Conservation (phyloP, 2,797 vertebrate genomes). For the Sebastes steindachneri region DNA sequence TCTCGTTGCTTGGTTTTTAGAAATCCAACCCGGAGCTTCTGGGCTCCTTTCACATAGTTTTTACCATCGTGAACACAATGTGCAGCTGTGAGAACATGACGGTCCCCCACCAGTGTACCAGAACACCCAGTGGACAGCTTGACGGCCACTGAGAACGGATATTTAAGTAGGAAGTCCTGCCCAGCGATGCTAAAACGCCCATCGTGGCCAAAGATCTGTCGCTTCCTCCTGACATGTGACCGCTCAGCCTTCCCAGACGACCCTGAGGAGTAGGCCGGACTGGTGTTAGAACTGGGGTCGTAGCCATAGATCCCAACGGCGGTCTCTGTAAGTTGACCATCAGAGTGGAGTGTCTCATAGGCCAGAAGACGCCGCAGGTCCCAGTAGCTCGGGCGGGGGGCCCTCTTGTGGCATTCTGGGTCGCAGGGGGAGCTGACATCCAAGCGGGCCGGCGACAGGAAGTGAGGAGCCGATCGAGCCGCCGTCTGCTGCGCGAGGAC, state of each 20-base stretch:
- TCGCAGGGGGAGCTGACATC: conserved; percentile 90
- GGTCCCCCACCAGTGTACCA: conserved; percentile 92
- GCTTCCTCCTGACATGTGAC: conserved; percentile 84
- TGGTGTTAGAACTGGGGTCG: conserved; percentile 38
- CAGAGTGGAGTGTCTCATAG: conserved; percentile 92
- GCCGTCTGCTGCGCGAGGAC: conserved; percentile 89
- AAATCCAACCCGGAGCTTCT: conserved; percentile 94
- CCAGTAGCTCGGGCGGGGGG: conserved; percentile 87
- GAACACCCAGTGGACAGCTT: conserved; percentile 98
- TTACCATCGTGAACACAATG: conserved; percentile 98
- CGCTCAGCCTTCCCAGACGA: conserved; percentile 29
- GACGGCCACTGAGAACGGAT: conserved; percentile 95
- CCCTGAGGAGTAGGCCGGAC: conserved; percentile 51
- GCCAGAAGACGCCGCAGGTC: conserved; percentile 89
- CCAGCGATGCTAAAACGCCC: conserved; percentile 95
- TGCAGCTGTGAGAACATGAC: conserved; percentile 94
- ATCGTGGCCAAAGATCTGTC: conserved; percentile 96
- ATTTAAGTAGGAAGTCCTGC: conserved; percentile 92
- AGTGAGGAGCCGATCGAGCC: conserved; percentile 85
- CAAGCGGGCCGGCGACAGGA: conserved; percentile 86
- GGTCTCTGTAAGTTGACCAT: conserved; percentile 91
- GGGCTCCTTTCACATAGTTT: conserved; percentile 97
- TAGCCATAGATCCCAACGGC: conserved; percentile 91
- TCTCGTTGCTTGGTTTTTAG: conserved; percentile 89
- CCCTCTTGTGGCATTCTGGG: conserved; percentile 90